phyloP scores from a whole-genome alignment of 2,888 invertebrate species.

The Rhaphigaster nebulosa region DNA sequence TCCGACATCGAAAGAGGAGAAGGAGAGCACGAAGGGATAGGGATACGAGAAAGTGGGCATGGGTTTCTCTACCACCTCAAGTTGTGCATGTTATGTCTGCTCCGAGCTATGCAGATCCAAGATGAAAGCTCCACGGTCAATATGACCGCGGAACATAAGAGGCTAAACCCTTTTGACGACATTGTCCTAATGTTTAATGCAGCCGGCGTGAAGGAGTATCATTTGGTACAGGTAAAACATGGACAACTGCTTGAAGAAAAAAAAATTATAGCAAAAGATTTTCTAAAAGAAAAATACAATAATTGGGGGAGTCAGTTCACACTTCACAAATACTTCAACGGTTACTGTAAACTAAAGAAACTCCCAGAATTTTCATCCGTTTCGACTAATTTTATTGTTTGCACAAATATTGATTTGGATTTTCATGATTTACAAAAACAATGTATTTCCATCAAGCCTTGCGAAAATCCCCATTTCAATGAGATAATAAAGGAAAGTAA shows the following conservation, averaged over 20 bases:
- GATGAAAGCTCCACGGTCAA: background rate
- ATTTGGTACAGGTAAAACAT: background rate
- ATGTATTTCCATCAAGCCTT: constrained; percentile 15
- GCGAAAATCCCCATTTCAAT: background rate
- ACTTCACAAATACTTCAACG: background rate
- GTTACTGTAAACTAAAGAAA: constrained; percentile 15
- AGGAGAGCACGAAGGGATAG: constrained; percentile 31
- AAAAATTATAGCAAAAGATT: constrained; percentile 8
- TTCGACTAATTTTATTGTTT: constrained; percentile 20
- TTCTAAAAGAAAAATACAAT: constrained; percentile 15
- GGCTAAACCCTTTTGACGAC: constrained; percentile 8
- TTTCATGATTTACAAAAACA: background rate
- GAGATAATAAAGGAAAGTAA: constrained; percentile 17
- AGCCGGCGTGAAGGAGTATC: background rate
- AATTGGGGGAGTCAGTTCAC: constrained; percentile 15
- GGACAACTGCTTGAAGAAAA: background rate
- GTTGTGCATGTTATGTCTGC: constrained; percentile 5
- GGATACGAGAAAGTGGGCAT: constrained; percentile 27
- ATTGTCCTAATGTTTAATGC: background rate
- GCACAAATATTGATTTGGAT: constrained; percentile 4
- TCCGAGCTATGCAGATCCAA: background rate
- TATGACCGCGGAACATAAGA: constrained; percentile 37
- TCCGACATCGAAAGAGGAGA: constrained; percentile 34
- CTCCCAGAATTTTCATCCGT: background rate
- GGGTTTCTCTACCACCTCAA: constrained; percentile 21